Conservation (phyloP, 2,797 vertebrate species). For the Chlorospingus flavigularis region DNA sequence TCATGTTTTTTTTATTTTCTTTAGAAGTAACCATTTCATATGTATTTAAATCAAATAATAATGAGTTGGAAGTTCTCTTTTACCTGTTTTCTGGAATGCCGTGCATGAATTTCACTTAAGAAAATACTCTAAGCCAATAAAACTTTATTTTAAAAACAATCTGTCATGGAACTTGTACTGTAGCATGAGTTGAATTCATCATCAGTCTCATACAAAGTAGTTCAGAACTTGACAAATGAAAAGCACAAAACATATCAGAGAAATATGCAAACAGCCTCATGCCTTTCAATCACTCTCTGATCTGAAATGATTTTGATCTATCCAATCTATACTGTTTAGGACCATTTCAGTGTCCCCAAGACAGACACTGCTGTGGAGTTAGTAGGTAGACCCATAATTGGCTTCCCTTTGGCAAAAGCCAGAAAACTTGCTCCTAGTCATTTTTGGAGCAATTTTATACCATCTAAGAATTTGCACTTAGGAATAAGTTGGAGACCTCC, state of each 20-base stretch:
- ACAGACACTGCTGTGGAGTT: neutral
- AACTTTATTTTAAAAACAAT: neutral
- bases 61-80: neutral
- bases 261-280: neutral
- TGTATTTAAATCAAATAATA: neutral
- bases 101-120: neutral
- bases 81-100: neutral
- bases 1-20: neutral
- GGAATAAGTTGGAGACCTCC: constrained; percentile 60
- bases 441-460: neutral
- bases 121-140: neutral
- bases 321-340: neutral
- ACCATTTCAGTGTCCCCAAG: neutral
- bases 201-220: neutral
- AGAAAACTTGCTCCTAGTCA: neutral
- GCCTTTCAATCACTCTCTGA: neutral
- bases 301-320: neutral
- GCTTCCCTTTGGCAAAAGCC: neutral
- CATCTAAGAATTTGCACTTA: constrained; percentile 48
- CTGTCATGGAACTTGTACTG: neutral
- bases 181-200: neutral
- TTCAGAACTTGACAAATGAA: neutral
- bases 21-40: neutral
- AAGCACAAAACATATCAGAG: neutral
- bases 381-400: neutral